Conservation (phyloP, 2,797 vertebrate species). For the Poecilia picta region DNA sequence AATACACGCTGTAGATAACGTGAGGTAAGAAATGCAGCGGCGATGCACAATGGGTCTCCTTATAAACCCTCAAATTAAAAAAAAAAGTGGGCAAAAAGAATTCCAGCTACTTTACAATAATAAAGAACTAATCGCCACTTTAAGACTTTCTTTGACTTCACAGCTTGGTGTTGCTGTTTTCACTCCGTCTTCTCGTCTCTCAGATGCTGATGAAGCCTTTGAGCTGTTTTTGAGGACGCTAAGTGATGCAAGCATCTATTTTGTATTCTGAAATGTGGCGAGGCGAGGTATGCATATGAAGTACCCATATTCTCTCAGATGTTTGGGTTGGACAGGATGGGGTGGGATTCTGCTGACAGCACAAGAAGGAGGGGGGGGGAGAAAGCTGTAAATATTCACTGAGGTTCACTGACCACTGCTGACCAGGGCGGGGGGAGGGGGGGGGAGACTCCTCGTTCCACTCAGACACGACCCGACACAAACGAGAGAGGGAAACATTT, state of each 20-base stretch:
- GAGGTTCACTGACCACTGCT: slow-evolving; percentile 44
- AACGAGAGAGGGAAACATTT: slow-evolving; percentile 53
- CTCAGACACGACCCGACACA: slow-evolving; percentile 25
- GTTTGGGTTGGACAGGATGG: slow-evolving; percentile 18
- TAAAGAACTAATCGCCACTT: slow-evolving; percentile 22
- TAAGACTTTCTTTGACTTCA: slow-evolving; percentile 45
- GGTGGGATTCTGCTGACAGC: slow-evolving; percentile 52
- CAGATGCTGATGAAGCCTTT: slow-evolving; percentile 51
- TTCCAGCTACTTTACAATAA: slow-evolving; percentile 2
- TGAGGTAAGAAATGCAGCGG: slow-evolving; percentile 47
- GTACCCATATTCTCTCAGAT: slow-evolving; percentile 62
- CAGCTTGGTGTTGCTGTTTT: slow-evolving; percentile 3
- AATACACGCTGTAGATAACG: slow-evolving; percentile 33
- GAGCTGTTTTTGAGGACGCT: slow-evolving; percentile 66
- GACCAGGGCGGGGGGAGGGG: background rate
- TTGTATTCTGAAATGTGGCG: slow-evolving; percentile 61
- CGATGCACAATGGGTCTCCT: slow-evolving; percentile 15
- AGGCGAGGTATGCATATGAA: slow-evolving; percentile 57
- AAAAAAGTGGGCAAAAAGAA: slow-evolving; percentile 12
- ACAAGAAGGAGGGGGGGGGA: slow-evolving; percentile 9
- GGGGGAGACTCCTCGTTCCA: slow-evolving; percentile 1
- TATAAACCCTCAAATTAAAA: slow-evolving; percentile 17
- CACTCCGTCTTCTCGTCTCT: slow-evolving; percentile 36
- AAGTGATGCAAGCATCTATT: slow-evolving; percentile 71
- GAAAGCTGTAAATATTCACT: slow-evolving; percentile 32